Base-by-base conservation (phyloP, 2,888 invertebrate species). In the Stenchaetothrips biformis region DNA sequence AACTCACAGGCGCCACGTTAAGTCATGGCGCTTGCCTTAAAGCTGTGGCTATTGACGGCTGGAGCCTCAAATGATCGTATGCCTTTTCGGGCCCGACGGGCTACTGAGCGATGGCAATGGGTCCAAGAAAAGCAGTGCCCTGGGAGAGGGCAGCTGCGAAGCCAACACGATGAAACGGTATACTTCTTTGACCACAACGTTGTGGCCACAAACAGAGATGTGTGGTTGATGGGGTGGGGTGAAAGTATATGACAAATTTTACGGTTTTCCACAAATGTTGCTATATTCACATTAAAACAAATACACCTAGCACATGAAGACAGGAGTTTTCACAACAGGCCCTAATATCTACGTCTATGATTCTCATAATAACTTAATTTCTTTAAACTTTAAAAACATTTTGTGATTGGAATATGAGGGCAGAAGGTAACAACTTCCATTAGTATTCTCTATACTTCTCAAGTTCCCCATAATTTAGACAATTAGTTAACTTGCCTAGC, bases 211-310 rank as follows among this genome's bases (percentile, higher is more conserved):
- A 53, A 53, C 13, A 1, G 16, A 11, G 16, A 53, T 8, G 13
- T 18, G 18, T 53, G 53, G 18, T 53, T 13, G 13, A 11, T 53
- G 4, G 18, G 13, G 13, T 18, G 18, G 53, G 67, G 21, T 3
- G 25, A 21, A 74, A 74, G 25, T 9, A 74, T 25, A 21, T 11
- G 7, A 74, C 67, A 74, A 8, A 25, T 21, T 7, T 11, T 74
- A 37, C 7, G 21, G 25, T 25, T 74, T 74, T 74, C 25, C 67
- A 74, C 67, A 74, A 74, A 21, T 74, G 25, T 74, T 25, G 67
- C 67, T 74, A 74, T 74, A 74, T 74, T 74, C 67, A 74, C 25
- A 74, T 74, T 74, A 74, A 74, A 74, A 74, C 67, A 74, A 74
- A 25, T 74, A 74, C 67, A 74, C 67, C 67, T 74, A 74, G 67